These are phyloP conservation scores for Sinopyrophorus schimmeli DNA, from an alignment of 2,888 invertebrate genomes.

Conservation along the genomic window DNA sequence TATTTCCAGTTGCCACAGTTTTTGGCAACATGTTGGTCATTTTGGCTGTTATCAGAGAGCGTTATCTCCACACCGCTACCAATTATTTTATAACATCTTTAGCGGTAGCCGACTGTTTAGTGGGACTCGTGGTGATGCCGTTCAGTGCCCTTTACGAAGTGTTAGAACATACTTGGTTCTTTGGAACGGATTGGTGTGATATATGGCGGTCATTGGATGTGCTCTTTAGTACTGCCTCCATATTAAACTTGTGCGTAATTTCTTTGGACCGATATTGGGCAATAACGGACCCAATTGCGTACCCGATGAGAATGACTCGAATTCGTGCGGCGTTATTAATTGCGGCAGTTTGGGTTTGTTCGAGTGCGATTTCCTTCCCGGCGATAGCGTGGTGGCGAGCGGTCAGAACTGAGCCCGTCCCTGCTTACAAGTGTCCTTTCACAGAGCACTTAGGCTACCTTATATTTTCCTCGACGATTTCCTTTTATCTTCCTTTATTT, in stretches of 20 bases:
- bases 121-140: constrained; percentile 97
- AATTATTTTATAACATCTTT: constrained; percentile 97
- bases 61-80: constrained; percentile 94
- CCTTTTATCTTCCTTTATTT: constrained; percentile 94
- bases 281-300: constrained; percentile 97
- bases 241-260: constrained; percentile 95
- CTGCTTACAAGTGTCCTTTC: constrained; percentile 88
- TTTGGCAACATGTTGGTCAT: constrained; percentile 96
- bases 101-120: constrained; percentile 94
- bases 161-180: constrained; percentile 88
- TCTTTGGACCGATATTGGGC: constrained; percentile 98
- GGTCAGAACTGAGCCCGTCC: constrained; percentile 78
- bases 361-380: constrained; percentile 96
- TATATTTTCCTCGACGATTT: constrained; percentile 96
- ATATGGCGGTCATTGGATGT: constrained; percentile 97
- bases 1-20: constrained; percentile 90
- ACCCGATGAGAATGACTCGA: constrained; percentile 93
- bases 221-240: constrained; percentile 95
- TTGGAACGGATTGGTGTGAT: constrained; percentile 96
- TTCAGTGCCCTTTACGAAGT: constrained; percentile 92
- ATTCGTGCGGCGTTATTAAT: constrained; percentile 85
- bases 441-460: constrained; percentile 96
- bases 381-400: constrained; percentile 97
- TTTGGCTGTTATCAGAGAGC: constrained; percentile 87
- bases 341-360: constrained; percentile 94